Conservation (phyloP, 2,113 vertebrate genomes). For the Oryzias curvinotus region DNA sequence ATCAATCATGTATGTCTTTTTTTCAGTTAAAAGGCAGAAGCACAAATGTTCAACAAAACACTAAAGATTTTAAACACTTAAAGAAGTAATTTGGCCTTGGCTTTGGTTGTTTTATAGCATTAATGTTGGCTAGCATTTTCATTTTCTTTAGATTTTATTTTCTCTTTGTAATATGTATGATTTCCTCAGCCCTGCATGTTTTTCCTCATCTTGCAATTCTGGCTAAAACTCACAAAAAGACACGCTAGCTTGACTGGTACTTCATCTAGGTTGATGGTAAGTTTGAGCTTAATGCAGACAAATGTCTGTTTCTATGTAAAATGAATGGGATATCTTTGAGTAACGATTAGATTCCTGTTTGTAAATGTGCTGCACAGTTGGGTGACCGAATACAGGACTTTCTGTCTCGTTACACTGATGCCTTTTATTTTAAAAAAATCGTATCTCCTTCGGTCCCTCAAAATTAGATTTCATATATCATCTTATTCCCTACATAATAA, state of each 20-base stretch:
- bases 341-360: no score
- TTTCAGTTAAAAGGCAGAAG: neutral
- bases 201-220: no score
- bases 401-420: slow-evolving; percentile 25
- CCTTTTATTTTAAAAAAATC: slow-evolving; percentile 15
- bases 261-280: no score
- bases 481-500: slow-evolving; percentile 31
- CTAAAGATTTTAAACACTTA: neutral
- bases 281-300: no score
- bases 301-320: no score
- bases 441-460: slow-evolving; percentile 1
- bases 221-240: no score
- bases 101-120: slow-evolving; percentile 8
- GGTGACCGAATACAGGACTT: neutral
- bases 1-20: slow-evolving; percentile 3
- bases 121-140: slow-evolving; percentile 5
- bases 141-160: no score
- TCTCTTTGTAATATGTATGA: no score
- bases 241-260: no score
- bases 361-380: no score
- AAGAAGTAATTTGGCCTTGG: slow-evolving; percentile 3
- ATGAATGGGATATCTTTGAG: no score
- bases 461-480: slow-evolving; percentile 13
- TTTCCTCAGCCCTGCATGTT: no score
- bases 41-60: neutral